These are phyloP conservation scores for Tragelaphus imberbis DNA, from an alignment of 2,113 vertebrate species.

Conservation along the genomic window DNA sequence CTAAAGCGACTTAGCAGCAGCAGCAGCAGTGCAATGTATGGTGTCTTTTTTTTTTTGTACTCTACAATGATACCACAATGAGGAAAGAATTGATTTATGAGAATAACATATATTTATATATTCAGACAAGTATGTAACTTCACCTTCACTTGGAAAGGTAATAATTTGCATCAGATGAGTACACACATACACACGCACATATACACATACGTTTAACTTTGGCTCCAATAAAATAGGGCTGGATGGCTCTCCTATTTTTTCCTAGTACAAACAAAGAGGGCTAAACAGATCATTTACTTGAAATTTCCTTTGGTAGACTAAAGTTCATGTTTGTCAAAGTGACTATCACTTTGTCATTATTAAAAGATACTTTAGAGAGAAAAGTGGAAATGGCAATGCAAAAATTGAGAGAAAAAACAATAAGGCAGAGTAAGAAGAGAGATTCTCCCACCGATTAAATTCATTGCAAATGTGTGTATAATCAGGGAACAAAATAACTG, in stretches of 20 bases:
- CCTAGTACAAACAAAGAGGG: not conserved
- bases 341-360: not conserved
- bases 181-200: not conserved
- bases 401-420: not conserved
- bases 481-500: not conserved
- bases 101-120: not conserved
- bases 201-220: not conserved
- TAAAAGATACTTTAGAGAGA: not conserved
- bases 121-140: not conserved
- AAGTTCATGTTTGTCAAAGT: not conserved
- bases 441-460: not conserved
- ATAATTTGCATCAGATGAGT: not conserved
- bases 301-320: not conserved
- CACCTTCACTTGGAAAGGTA: not conserved
- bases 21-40: not conserved
- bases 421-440: not conserved
- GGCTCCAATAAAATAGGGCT: not conserved
- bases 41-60: not conserved
- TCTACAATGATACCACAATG: not conserved
- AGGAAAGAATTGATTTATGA: not conserved
- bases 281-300: not conserved
- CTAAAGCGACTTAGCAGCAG: too few species aligned
- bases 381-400: not conserved
- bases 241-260: not conserved
- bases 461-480: not conserved